Conservation (phyloP, 2,113 vertebrate species). For the Eudyptes chrysolophus region DNA sequence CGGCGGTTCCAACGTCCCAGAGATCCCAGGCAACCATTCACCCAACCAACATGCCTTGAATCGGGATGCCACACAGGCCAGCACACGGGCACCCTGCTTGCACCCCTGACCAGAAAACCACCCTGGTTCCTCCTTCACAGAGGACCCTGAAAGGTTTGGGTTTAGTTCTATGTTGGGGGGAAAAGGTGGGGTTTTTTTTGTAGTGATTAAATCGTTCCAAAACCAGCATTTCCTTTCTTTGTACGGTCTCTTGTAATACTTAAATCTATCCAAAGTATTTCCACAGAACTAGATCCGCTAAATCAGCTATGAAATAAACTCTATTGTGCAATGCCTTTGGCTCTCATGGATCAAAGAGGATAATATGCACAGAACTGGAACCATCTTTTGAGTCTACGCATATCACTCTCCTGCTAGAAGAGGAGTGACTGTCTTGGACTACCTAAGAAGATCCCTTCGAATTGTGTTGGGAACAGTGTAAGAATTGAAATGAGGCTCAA, state of each 20-base stretch:
- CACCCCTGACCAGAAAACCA: not conserved
- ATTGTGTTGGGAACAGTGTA: not conserved
- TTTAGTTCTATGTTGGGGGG: not conserved
- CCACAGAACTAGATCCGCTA: not conserved
- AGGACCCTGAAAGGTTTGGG: not conserved
- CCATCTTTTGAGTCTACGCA: not conserved
- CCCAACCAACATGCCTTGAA: not conserved
- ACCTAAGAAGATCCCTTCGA: not conserved
- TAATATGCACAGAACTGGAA: not conserved
- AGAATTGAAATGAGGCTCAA: not conserved
- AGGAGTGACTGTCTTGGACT: not conserved
- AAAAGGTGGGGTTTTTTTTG: not conserved
- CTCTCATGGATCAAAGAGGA: not conserved
- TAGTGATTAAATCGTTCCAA: constrained; percentile 1
- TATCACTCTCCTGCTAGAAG: not conserved
- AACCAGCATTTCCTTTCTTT: not conserved
- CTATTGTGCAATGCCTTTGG: not conserved
- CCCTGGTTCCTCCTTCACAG: not conserved
- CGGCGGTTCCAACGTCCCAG: not conserved
- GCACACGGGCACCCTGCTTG: not conserved
- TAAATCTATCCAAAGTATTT: not conserved
- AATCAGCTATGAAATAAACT: not conserved
- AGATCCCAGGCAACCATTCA: constrained; percentile 59
- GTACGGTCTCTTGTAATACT: not conserved
- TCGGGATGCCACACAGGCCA: not conserved